These are phyloP conservation scores for Stomatorhinus ivindoensis DNA, from an alignment of 2,113 vertebrate genomes.

Conservation along the genomic window DNA sequence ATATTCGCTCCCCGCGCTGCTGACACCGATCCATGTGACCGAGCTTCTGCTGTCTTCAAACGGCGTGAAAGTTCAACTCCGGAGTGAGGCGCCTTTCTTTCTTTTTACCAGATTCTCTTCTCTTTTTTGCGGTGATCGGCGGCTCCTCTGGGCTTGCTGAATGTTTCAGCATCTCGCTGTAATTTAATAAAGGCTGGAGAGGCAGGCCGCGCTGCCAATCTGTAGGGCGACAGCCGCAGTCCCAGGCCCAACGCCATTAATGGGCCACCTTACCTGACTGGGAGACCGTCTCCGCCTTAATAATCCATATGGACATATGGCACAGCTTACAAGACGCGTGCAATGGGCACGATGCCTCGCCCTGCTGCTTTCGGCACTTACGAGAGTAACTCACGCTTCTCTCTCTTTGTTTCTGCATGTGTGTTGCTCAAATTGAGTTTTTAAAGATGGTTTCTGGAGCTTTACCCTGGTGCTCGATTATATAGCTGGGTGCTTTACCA, in stretches of 20 bases:
- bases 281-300: background rate
- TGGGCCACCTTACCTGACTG: background rate
- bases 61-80: background rate
- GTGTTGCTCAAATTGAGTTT: background rate
- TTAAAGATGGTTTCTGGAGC: background rate
- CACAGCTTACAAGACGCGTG: background rate
- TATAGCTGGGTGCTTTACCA: background rate
- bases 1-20: background rate
- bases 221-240: constrained; percentile 3
- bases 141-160: constrained; percentile 53
- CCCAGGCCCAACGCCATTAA: background rate
- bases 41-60: background rate
- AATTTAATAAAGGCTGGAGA: constrained; percentile 49
- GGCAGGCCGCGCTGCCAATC: constrained; percentile 38
- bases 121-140: constrained; percentile 46
- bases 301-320: constrained; percentile 18
- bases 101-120: constrained; percentile 38
- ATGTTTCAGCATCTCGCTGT: constrained; percentile 52
- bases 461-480: background rate
- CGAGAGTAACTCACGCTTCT: background rate
- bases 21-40: background rate
- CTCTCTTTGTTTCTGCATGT: background rate
- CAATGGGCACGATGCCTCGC: background rate
- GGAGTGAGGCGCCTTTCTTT: constrained; percentile 41
- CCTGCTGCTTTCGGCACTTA: background rate